Base-by-base conservation (phyloP, 2,888 invertebrate species). In the Torymus auratus region DNA sequence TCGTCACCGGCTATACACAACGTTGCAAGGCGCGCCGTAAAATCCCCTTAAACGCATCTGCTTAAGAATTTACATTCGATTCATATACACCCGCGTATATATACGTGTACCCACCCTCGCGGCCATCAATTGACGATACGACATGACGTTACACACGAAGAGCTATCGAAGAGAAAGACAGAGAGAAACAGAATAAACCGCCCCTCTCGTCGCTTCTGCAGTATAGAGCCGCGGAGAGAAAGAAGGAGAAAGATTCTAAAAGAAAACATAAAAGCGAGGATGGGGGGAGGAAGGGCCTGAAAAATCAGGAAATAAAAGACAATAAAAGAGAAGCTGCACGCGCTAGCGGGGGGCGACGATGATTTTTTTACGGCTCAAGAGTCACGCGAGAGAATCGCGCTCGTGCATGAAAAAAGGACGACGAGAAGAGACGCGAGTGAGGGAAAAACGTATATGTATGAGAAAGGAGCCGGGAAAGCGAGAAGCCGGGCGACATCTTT, bases 281-380 rank as follows among this genome's bases (percentile, higher is more conserved):
- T 23, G 20, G 41, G 67, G 50, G 20, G 20, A 14, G 17, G 17
- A 58, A 50, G 50, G 55, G 17, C 12, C 72, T 17, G 80, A 72
- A 73, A 65, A 79, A 76, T 72, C 76, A 72, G 76, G 73, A 76
- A 76, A 82, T 76, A 78, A 69, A 72, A 68, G 75, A 72, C 79
- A 69, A 79, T 81, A 78, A 81, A 81, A 75, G 70, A 50, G 50
- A 41, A 10, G 7, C n/a, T n/a, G n/a, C n/a, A n/a, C 5, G 41
- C 41, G 41, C 41, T 2, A 4, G 2, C 1, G 41, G 7, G 55
- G 1, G 20, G 68, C 23, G 13, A 3, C 74, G 79, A 75, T 75
- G 78, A 78, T 82, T 82, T 82, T 82, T 69, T 82, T 82, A 82
- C 75, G 68, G 75, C 79, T 70, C 64, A 55, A 64, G 56, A 73